Conservation (phyloP, 2,888 invertebrate species). For the Tenthredo scrophulariae region DNA sequence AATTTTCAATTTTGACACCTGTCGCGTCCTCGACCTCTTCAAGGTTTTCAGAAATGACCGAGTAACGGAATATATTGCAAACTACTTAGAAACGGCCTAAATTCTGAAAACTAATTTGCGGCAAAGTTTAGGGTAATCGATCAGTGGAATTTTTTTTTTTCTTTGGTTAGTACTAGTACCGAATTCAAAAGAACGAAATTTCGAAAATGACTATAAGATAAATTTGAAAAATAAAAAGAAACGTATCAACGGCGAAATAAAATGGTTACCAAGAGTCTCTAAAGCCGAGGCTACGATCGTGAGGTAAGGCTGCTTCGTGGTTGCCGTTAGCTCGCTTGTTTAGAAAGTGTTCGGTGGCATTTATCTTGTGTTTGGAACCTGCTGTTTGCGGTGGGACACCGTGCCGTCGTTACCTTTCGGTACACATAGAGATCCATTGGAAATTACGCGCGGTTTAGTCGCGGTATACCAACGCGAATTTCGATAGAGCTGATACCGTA, state of each 20-base stretch:
- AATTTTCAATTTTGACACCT: background rate
- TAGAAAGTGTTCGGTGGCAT: constrained; percentile 56
- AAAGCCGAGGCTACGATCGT: constrained; percentile 23
- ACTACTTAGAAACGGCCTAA: background rate
- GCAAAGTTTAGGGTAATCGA: background rate
- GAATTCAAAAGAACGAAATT: background rate
- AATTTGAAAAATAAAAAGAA: background rate
- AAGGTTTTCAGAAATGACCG: background rate
- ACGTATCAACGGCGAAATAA: constrained; percentile 1
- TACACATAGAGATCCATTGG: constrained; percentile 24
- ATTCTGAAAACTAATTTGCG: constrained; percentile 4
- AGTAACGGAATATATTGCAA: constrained; percentile 29
- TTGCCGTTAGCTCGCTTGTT: constrained; percentile 52
- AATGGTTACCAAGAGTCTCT: constrained; percentile 39
- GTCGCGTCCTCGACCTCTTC: background rate
- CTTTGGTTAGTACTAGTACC: background rate
- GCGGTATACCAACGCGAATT: constrained; percentile 11
- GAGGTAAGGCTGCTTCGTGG: constrained; percentile 35
- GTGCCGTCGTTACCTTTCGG: constrained; percentile 43
- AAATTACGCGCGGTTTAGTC: constrained; percentile 25
- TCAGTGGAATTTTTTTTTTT: background rate
- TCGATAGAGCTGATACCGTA: background rate
- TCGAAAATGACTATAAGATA: background rate
- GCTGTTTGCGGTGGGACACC: constrained; percentile 28
- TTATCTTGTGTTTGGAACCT: constrained; percentile 51